These are phyloP conservation scores for Macrosteles quadrilineatus DNA, from an alignment of 1,140 invertebrate species.

Conservation along the genomic window DNA sequence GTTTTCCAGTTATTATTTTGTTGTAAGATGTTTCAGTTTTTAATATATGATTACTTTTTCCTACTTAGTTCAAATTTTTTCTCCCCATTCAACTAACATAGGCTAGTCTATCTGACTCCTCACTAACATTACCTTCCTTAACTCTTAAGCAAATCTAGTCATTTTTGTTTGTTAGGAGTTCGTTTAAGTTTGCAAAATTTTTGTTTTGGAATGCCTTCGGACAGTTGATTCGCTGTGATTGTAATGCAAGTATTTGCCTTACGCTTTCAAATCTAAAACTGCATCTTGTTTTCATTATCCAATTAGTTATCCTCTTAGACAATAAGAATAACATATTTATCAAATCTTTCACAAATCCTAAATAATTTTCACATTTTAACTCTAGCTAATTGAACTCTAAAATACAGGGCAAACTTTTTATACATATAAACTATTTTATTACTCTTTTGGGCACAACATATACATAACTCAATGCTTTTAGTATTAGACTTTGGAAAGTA, in stretches of 20 bases:
- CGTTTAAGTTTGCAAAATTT: slow-evolving; percentile 25
- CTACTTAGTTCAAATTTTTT: slow-evolving; percentile 18
- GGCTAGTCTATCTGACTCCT: slow-evolving; percentile 27
- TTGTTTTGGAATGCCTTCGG: background rate
- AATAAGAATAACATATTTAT: slow-evolving; percentile 17
- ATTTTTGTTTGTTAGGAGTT: slow-evolving; percentile 29
- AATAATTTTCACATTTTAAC: slow-evolving; percentile 18
- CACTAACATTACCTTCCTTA: slow-evolving; percentile 27
- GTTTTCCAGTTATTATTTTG: slow-evolving; percentile 34
- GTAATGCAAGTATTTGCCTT: slow-evolving; percentile 5
- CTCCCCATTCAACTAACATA: slow-evolving; percentile 29
- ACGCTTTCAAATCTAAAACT: background rate
- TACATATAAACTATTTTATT: slow-evolving; percentile 26
- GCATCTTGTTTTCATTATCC: slow-evolving; percentile 2
- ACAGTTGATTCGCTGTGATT: background rate
- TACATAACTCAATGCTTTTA: slow-evolving; percentile 25
- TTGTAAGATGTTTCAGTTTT: slow-evolving; percentile 33
- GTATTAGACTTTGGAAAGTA: slow-evolving; percentile 2
- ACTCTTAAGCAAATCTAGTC: slow-evolving; percentile 23
- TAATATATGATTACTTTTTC: slow-evolving; percentile 33
- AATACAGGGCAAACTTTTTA: slow-evolving; percentile 28
- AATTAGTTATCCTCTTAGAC: slow-evolving; percentile 19
- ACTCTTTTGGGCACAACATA: slow-evolving; percentile 29
- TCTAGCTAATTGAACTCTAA: slow-evolving; percentile 19
- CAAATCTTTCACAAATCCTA: slow-evolving; percentile 13